Conservation (phyloP, 2,113 vertebrate species). For the Salvator merianae region DNA sequence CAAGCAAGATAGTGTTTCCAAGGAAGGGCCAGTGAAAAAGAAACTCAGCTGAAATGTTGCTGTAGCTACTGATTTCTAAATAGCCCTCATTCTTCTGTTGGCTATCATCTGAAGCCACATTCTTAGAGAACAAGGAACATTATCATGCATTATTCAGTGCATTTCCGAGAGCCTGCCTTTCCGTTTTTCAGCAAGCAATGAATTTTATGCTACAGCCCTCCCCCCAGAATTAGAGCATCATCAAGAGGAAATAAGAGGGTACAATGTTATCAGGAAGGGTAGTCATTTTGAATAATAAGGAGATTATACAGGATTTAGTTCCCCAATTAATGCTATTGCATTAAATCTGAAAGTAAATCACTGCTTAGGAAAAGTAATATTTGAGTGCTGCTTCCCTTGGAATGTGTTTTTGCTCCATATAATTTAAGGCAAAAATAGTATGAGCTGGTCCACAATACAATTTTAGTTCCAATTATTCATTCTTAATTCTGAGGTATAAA, state of each 20-base stretch:
- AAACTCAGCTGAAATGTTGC: background rate
- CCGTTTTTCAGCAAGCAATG: background rate
- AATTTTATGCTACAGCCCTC: conserved; percentile 6
- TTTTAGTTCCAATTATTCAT: background rate
- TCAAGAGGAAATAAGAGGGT: conserved; percentile 12
- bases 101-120: background rate
- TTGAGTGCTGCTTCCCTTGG: background rate
- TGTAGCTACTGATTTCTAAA: conserved; percentile 4
- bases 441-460: background rate
- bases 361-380: background rate
- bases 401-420: background rate
- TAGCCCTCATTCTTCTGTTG: background rate
- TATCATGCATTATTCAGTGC: conserved; percentile 22
- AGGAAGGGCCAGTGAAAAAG: background rate
- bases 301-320: background rate
- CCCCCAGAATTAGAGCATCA: background rate
- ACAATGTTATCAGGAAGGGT: background rate
- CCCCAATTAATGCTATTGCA: background rate
- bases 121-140: background rate
- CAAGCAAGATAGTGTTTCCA: background rate
- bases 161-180: background rate
- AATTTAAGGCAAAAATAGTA: background rate
- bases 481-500: background rate
- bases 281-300: conserved; percentile 21
- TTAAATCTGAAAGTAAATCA: conserved; percentile 7